Conservation (phyloP, 1,140 invertebrate species). For the Heterodera carotae region DNA sequence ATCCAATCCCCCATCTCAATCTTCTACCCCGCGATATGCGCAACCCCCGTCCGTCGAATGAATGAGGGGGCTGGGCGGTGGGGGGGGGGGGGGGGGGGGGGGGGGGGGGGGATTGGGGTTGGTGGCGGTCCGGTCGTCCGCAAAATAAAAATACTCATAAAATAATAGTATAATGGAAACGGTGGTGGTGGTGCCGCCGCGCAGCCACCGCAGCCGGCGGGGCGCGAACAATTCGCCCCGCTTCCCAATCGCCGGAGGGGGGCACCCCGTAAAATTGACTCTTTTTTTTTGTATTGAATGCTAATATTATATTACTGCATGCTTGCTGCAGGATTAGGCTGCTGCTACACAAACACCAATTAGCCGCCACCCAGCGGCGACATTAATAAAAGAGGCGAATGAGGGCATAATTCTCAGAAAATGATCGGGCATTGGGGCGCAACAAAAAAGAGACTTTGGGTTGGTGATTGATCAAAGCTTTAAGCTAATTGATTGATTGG, state of each 20-base stretch:
- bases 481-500: no score
- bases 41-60: not conserved
- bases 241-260: no score
- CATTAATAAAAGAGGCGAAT: not conserved
- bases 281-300: not conserved
- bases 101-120: not conserved
- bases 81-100: no score
- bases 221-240: slow-evolving; percentile 12
- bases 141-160: not conserved
- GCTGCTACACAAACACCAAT: not conserved
- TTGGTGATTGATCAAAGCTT: no score
- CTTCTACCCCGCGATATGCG: not conserved
- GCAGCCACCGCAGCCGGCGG: no score
- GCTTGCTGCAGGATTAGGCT: no score
- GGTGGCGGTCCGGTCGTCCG: no score
- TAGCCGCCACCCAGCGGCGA: not conserved
- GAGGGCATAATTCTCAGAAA: no score
- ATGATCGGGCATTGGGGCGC: no score
- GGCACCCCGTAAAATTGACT: not conserved
- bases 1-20: not conserved
- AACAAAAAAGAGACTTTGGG: no score
- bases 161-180: not conserved
- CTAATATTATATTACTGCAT: no score
- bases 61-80: not conserved
- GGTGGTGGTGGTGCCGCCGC: not conserved